Base-by-base conservation (phyloP, 2,888 invertebrate genomes). In the Nymphalis polychloros region DNA sequence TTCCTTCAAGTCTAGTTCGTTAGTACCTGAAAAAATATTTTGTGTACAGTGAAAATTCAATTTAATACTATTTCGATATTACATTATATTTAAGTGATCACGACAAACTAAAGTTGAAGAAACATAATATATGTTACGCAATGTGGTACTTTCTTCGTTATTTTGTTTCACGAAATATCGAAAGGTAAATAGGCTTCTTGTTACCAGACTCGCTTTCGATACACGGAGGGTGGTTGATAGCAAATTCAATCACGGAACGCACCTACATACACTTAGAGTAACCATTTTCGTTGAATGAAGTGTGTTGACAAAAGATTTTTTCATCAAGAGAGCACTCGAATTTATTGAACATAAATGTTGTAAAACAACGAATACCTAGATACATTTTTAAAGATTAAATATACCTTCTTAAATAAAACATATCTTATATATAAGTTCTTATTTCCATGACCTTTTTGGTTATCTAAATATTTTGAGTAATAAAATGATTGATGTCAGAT, bases 181-280 rank as follows among this genome's bases (percentile, higher is more conserved):
- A 41, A 71, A 71, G 78, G 79, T 81, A 84, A 83, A 84, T 83
- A 81, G 79, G 79, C 84, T 83, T 81, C 69, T 61, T 81, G 78
- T 78, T 81, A 80, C 79, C 77, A 68, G 78, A 78, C 57, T 50
- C 70, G 57, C 63, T 64, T 65, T 65, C 79, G 79, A 81, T 75
- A 77, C 76, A 77, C 79, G 81, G 80, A 79, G 77, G 76, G 76
- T 71, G 79, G 74, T 81, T 81, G 84, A 86, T 86, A 86, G 85
- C 80, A 78, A 86, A 85, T 86, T 86, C 85, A 83, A 86, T 86
- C 84, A 85, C 74, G 76, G 73, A 73, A 78, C 80, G 63, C 55
- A 65, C 57, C 67, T 63, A 63, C 59, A 60, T 47, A 55, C 59
- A 59, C 57, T 68, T 60, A n/a, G 57, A 67, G 63, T 67, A 20